Evolutionary conservation across 2,797 vertebrate genomes (phyloP), one percentile per base, ranked within the genome.

Genomic region (Micropoecilia bifurca): DNA sequence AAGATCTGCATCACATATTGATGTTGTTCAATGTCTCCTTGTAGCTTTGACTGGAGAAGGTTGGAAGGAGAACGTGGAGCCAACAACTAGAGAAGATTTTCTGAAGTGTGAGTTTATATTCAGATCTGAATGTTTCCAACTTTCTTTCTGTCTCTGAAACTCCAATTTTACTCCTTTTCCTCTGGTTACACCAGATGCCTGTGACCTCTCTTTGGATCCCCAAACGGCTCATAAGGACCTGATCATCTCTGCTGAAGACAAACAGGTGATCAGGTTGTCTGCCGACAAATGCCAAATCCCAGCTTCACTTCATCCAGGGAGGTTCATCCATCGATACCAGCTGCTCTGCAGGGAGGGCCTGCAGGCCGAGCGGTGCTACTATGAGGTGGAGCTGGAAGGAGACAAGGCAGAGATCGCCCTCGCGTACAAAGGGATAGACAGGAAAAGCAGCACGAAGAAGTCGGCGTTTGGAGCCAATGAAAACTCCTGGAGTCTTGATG

Each of bases 401-500:
- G 77, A 45, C 16, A 90, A 91, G 80, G 86, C 75, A 3, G 93
- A 94, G 90, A 91, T 95, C 0, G 94, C 89, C 1, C 85, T 94
- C 0, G 6, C 90, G 1, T 95, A 95, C 77, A 86, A 79, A 74
- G 68, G 84, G 30, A 90, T 94, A 6, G 76, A 83, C 53, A 85
- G 91, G 66, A 94, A 87, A 45, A 81, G 87, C 2, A 14, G 1
- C 7, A 46, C 50, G 0, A 1, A 0, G 1, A 5, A 0, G 8
- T 94, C 94, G 14, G 91, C 93, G 5, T 93, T 95, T 12, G 94
- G 95, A 6, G 93, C 28, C 3, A 93, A 81, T 1, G 39, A 6
- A 4, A 75, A 74, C 0, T 95, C 95, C 57, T 95, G 93, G 95
- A 94, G 94, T 75, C 89, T 95, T 5, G 92, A 94, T 82, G 76